Base-by-base conservation (phyloP, 2,797 vertebrate genomes). In the Neostethus bicornis region DNA sequence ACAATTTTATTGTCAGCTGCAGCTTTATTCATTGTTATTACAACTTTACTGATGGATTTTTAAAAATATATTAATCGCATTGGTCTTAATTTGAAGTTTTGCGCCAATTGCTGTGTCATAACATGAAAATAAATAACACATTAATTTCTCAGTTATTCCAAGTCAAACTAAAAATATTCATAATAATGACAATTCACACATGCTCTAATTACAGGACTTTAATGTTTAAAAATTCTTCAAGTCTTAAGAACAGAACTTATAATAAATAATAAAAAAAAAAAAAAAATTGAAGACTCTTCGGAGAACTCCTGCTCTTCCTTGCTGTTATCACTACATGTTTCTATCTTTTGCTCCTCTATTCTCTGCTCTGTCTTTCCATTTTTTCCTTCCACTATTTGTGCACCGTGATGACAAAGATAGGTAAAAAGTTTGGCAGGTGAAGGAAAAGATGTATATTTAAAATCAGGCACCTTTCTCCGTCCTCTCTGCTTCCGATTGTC, bases 401-500 rank as follows among this genome's bases (percentile, higher is more conserved):
- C 35, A n/a, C 45, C 24, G 16, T 7, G 28, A 73, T 75, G 77
- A 77, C 69, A 79, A 67, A 75, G 75, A 68, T 32, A 61, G 73
- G 75, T 70, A 57, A 68, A 82, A 58, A 55, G 17, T 72, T 73
- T 85, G 81, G 83, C 87, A 83, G 79, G 73, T 73, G 73, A 79
- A 73, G 77, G 75, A 70, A 73, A 61, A 73, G 71, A 84, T 85
- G 81, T 79, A 87, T 85, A 85, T 87, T 87, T 87, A 65, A 82
- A 76, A 73, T 67, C 25, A 54, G 63, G 67, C 81, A 69, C 83
- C 51, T 70, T 63, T 76, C 73, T 75, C 50, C n/a, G 54, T 65
- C 78, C 65, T 63, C 67, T 10, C 73, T 70, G 63, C 72, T 63
- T 80, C 60, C 71, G 62, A 72, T 82, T 80, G 77, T 72, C 70